phyloP scores from a whole-genome alignment of 2,113 vertebrate genomes.

The Colaptes auratus region DNA sequence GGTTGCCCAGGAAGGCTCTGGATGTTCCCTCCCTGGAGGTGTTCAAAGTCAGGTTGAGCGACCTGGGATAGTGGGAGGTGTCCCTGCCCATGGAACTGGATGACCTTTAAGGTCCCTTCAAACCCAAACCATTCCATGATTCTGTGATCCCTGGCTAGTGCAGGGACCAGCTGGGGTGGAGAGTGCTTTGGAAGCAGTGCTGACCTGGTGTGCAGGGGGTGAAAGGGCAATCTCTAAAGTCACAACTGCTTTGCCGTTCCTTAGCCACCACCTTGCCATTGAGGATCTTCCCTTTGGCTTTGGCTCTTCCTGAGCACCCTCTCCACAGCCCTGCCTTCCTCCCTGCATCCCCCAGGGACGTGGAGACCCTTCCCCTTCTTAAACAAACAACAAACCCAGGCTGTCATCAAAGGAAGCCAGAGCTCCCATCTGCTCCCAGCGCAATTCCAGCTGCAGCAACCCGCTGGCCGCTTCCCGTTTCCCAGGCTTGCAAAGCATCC shows the following conservation, averaged over 20 bases:
- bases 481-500: neutral
- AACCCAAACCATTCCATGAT: too few species aligned
- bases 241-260: neutral
- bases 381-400: neutral
- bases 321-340: neutral
- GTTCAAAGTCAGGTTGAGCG: too few species aligned
- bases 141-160: too few species aligned
- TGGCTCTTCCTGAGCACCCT: neutral
- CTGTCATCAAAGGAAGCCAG: neutral
- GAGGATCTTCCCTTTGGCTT: neutral
- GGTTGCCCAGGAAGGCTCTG: too few species aligned
- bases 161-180: too few species aligned
- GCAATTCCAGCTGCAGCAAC: neutral
- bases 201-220: too few species aligned
- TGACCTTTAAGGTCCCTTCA: too few species aligned
- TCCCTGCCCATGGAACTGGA: too few species aligned
- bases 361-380: neutral
- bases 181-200: too few species aligned
- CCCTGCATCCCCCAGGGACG: accelerated
- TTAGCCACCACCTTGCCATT: accelerated
- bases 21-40: too few species aligned
- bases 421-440: neutral
- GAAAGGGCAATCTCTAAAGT: neutral
- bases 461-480: accelerated
- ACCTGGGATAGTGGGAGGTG: too few species aligned